Conservation (phyloP, 1,140 invertebrate genomes). For the Trissolcus basalis region DNA sequence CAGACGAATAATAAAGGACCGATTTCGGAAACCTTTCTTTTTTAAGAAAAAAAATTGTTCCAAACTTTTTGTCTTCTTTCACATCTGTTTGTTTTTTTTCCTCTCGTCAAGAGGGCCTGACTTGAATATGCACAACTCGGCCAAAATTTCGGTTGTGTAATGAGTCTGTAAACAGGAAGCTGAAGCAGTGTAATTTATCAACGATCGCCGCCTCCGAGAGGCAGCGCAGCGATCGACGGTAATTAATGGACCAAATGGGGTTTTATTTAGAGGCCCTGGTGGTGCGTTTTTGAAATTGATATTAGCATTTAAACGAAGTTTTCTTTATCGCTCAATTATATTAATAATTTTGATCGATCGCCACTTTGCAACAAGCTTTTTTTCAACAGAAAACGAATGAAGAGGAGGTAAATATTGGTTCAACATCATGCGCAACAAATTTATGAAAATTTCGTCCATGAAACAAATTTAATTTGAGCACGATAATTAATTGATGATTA, state of each 20-base stretch:
- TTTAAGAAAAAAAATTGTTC: constrained; percentile 11
- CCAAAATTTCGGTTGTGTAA: constrained; percentile 24
- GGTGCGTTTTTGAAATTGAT: constrained; percentile 15
- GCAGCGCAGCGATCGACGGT: background rate
- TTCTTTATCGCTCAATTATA: constrained; percentile 9
- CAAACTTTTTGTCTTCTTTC: background rate
- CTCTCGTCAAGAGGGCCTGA: background rate
- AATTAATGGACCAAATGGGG: constrained; percentile 20
- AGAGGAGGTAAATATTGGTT: constrained; percentile 24
- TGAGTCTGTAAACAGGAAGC: constrained; percentile 47
- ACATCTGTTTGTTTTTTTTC: background rate
- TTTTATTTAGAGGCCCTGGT: constrained; percentile 1
- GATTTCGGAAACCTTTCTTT: constrained; percentile 24
- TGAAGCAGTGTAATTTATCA: constrained; percentile 30
- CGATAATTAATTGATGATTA: constrained; percentile 27
- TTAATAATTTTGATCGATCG: constrained; percentile 17
- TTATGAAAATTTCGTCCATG: constrained; percentile 17
- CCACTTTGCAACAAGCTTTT: background rate
- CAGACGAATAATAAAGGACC: constrained; percentile 35
- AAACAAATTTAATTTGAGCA: constrained; percentile 21
- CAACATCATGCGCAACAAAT: constrained; percentile 10
- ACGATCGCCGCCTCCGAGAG: constrained; percentile 9
- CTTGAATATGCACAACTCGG: constrained; percentile 8
- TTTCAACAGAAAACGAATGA: background rate
- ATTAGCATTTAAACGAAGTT: constrained; percentile 32